Evolutionary conservation across 2,888 invertebrate species (phyloP).

Genomic region (Anoplius nigerrimus): DNA sequence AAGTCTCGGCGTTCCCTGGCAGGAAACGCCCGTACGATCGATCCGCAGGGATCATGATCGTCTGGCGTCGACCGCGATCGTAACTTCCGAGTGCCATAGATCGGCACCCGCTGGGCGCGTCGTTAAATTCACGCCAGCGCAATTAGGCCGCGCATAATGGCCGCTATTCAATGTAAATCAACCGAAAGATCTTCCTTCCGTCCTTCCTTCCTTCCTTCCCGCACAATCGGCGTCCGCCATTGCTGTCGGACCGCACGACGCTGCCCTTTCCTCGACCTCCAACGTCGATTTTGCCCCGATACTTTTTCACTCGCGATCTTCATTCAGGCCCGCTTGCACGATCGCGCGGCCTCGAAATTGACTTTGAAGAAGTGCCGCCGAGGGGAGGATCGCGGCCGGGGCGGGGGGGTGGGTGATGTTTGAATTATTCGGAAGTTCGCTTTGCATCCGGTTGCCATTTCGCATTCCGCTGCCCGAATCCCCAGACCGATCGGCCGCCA

Average conservation of each 20-base stretch:
- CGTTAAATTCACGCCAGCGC: conserved; percentile 33
- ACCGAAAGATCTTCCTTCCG: conserved; percentile 44
- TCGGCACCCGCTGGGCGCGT: conserved; percentile 13
- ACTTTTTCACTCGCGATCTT: not conserved
- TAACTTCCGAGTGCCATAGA: conserved; percentile 20
- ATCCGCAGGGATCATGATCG: conserved; percentile 4
- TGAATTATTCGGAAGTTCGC: conserved; percentile 50
- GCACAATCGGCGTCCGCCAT: conserved; percentile 15
- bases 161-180: conserved; percentile 50
- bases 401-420: conserved; percentile 32
- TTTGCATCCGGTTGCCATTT: conserved; percentile 32
- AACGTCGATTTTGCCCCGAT: not conserved
- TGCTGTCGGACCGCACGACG: conserved; percentile 5
- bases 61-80: conserved; percentile 20
- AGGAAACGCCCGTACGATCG: not conserved
- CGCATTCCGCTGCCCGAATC: not conserved
- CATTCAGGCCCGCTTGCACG: not conserved
- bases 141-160: conserved; percentile 43
- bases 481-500: not conserved
- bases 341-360: not conserved
- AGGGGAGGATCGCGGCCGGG: conserved; percentile 48
- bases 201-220: conserved; percentile 29
- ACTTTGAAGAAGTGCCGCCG: too few species aligned
- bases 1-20: not conserved
- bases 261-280: not conserved